Evolutionary conservation across 2,113 vertebrate species (phyloP), one percentile per base, ranked within the genome.

Genomic region (Gallinago media): DNA sequence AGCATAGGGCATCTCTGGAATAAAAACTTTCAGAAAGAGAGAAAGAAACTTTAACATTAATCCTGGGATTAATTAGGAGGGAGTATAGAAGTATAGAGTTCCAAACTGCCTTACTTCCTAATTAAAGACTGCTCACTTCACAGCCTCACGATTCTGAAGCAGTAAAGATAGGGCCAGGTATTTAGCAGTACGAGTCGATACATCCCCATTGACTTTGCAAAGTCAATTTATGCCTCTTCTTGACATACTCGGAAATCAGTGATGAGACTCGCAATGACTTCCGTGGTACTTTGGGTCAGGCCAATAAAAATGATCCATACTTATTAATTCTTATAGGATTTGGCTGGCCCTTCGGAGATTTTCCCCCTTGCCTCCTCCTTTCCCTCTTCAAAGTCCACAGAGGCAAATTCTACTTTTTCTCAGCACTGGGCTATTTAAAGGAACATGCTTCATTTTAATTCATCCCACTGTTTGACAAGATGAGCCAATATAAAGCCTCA

Each of bases 41-140:
- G 61, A 92, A 58, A 78, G 23, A 76, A 91, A 40, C 54, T 88
- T 92, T 62, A 59, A 92, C 91, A 94, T 90, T 86, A 92, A 96
- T 79, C 81, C 75, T 74, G 76, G 89, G 75, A 89, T 81, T 93
- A 94, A 96, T 92, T 89, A 95, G 34, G 46, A 68, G 62, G 19
- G 26, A 91, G 67, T 47, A 56, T 50, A 54, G 55, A 40, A 76
- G 49, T 14, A 8, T 7, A 47, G 59, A 65, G 42, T 23, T 73
- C 17, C 6, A 76, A 46, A 68, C 56, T 65, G 70, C 84, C 44
- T 78, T 32, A 5, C 38, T 75, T 86, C n/a, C 46, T 81, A 58
- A 92, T 92, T 74, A 87, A 62, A 72, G 61, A 20, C 55, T 83
- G 79, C 46, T 94, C 68, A 78, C 40, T 73, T 62, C 74, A 56